Base-by-base conservation (phyloP, 2,113 vertebrate genomes). In the Pluvialis apricaria region DNA sequence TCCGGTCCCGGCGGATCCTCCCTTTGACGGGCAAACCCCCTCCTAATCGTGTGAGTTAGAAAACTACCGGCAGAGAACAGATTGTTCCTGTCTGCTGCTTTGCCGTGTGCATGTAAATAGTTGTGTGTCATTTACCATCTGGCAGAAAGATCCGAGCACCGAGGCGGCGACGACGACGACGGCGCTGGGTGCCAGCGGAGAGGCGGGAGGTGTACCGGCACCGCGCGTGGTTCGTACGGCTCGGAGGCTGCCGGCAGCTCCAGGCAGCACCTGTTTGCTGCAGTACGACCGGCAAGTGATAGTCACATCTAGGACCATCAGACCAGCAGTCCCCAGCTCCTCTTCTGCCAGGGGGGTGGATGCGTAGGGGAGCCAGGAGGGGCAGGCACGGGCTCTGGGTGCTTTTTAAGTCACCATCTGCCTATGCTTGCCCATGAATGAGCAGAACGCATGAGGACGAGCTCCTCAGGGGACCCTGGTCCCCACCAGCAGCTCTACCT, bases 271-370 rank as follows among this genome's bases (percentile, higher is more conserved):
- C 49, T 25, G 49, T 51, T 51, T 51, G 49, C 49, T 51, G 49
- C 22, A 12, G 22, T 51, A 51, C 22, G 42, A 40, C 62, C 0
- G 0, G 7, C 4, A 10, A 60, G 52, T 2, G 24, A 3, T 15
- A 32, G 7, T 25, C 45, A 28, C 25, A 15, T 11, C 19, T 14
- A 34, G 62, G 34, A 54, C 25, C 28, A 15, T 49, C 15, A 10
- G 17, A 18, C 25, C 10, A 24, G 25, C n/a, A 40, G 57, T 21
- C 3, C 28, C 47, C 49, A n/a, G 21, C 40, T 9, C 55, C 36
- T 21, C 42, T 24, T 54, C 47, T 16, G 26, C 36, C 11, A 3
- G 11, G 9, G 4, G 12, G 25, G 15, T 32, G 60, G 14, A 2
- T 15, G 34, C 4, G 4, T 57, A 76, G 58, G 20, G 57, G 19